phyloP scores from a whole-genome alignment of 2,113 vertebrate genomes.

The Apeltes quadracus region DNA sequence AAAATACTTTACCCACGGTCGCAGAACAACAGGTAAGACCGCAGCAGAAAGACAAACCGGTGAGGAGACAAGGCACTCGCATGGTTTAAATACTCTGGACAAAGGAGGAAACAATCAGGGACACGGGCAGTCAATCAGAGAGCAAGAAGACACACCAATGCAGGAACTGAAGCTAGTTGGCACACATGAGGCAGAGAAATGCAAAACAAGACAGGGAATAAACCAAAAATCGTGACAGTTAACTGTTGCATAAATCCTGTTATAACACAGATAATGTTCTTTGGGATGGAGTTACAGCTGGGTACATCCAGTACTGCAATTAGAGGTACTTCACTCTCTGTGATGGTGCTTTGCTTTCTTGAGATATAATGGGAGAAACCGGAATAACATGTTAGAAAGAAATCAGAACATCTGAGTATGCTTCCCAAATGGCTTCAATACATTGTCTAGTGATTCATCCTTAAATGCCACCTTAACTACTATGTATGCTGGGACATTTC shows the following conservation, averaged over 20 bases:
- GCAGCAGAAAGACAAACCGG: too few species aligned
- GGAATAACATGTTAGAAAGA: not conserved
- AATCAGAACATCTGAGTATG: not conserved
- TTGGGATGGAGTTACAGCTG: not conserved
- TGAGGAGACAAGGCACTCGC: too few species aligned
- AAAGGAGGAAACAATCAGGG: too few species aligned
- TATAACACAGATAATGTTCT: not conserved
- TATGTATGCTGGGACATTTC: conserved; percentile 8
- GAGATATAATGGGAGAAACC: not conserved
- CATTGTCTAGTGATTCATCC: not conserved
- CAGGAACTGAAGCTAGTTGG: too few species aligned
- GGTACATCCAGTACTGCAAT: not conserved
- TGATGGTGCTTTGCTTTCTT: not conserved
- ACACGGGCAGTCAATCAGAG: too few species aligned
- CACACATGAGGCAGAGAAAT: too few species aligned
- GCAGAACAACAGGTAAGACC: too few species aligned
- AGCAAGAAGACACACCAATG: too few species aligned
- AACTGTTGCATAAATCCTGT: not conserved
- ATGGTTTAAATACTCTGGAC: too few species aligned
- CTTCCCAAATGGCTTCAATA: not conserved
- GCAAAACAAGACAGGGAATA: too few species aligned
- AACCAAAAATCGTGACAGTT: too few species aligned
- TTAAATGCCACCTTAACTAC: not conserved
- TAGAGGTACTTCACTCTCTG: not conserved
- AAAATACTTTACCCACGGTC: too few species aligned